Evolutionary conservation across 2,113 vertebrate genomes (phyloP), one percentile per base, ranked within the genome.

Genomic region (Romanogobio albipinnatus): DNA sequence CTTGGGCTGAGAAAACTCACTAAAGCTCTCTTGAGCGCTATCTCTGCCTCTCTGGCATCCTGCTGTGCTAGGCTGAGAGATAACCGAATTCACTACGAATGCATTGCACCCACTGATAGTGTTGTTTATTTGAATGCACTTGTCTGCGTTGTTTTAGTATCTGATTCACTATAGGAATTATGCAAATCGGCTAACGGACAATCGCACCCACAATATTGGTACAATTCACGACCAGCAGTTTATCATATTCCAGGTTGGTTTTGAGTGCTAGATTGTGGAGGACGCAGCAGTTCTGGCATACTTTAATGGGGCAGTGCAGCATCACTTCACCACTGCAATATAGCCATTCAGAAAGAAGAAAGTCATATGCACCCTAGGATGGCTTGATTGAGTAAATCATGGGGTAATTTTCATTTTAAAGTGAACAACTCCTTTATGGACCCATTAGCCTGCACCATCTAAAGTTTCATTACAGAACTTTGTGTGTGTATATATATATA

Each of bases 1-100:
- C 43, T 9, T 75, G 47, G 4, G 24, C 15, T 36, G 74, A 56
- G 14, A 47, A 61, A 70, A 56, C 49, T 56, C 15, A 29, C 74
- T 56, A 33, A 56, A 76, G 47, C 74, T 76, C 70, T 47, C 39
- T 71, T 45, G 70, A 73, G 70, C 70, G 22, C 70, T 24, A 73
- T 73, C 22, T 73, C 70, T 26, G 43, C 70, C 43, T 73, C 70
- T 43, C 66, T 70, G 62, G 62, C 26, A 2, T 33, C 62, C 14
- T n/a, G 19, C 66, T 36, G 43, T 70, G 66, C 36, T 70, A 4
- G 66, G 17, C 66, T 43, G 70, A 49, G 39, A 8, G 70, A 47
- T 73, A 73, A 73, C 70, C 11, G 11, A 74, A 14, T 74, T 74
- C 11, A 26, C n/a, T 13, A 24, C 49, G 19, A 70, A 70, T 43